phyloP scores from a whole-genome alignment of 2,113 vertebrate species.

The Ailurus styani region DNA sequence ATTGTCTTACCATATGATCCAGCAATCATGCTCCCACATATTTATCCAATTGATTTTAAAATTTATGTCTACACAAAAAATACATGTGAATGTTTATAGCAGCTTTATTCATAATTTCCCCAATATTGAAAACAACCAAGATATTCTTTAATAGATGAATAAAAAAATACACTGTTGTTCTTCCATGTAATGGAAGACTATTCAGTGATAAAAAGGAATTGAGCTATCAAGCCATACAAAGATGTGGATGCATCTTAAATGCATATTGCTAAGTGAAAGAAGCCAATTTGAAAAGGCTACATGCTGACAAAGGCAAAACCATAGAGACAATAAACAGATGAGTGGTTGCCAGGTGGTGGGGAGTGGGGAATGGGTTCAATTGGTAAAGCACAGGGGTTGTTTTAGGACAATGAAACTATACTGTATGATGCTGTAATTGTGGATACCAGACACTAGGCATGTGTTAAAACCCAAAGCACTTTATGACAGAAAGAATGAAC shows the following conservation, averaged over 20 bases:
- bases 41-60: neutral
- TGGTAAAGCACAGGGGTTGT: neutral
- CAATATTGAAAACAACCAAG: neutral
- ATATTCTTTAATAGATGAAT: neutral
- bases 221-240: neutral
- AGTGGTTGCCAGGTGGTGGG: neutral
- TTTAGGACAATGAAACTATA: neutral
- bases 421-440: neutral
- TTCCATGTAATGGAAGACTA: neutral
- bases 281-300: neutral
- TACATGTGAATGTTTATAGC: neutral
- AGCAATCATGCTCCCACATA: neutral
- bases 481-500: neutral
- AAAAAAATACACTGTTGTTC: neutral
- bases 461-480: neutral
- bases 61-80: neutral
- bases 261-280: neutral
- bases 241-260: neutral
- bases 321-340: neutral
- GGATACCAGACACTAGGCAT: neutral
- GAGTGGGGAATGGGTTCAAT: neutral
- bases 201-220: neutral
- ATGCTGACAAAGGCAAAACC: neutral
- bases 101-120: neutral
- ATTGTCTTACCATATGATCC: neutral